Percentiles rank a stretch among this genome's conserved stretches.
These are phyloP conservation scores for Cryptosula pallasiana DNA, from an alignment of 2,888 invertebrate genomes.

Conservation along the genomic window DNA sequence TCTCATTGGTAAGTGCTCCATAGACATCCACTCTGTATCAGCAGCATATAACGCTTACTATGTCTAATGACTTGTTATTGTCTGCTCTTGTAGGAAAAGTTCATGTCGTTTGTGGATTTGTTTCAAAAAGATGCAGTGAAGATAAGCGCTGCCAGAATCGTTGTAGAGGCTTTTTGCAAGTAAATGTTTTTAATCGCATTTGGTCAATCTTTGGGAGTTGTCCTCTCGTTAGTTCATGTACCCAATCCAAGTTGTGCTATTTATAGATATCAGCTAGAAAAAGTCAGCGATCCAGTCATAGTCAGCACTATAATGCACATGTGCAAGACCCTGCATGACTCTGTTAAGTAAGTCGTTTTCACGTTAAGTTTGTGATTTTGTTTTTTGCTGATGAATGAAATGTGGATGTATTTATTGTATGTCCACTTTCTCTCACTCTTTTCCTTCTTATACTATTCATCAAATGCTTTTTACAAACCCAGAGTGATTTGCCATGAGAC, in stretches of 20 bases:
- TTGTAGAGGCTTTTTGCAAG: conserved; percentile 41
- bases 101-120: conserved; percentile 81
- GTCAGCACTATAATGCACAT: conserved; percentile 83
- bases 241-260: no score
- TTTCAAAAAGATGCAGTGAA: conserved; percentile 78
- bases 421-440: background rate
- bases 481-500: no score
- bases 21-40: no score
- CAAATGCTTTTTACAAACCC: background rate
- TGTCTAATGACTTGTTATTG: no score
- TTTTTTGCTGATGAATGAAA: background rate
- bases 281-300: conserved; percentile 75
- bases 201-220: no score
- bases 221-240: no score
- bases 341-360: conserved; percentile 66
- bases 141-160: conserved; percentile 76
- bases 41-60: no score
- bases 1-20: conserved; percentile 70
- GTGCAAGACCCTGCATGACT: conserved; percentile 84
- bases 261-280: conserved; percentile 53
- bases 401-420: background rate
- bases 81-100: conserved; percentile 76
- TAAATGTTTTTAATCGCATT: conserved; percentile 25
- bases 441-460: background rate
- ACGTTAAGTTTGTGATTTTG: background rate